Base-by-base conservation (phyloP, 1,140 invertebrate species). In the Heliconius eleuchia region DNA sequence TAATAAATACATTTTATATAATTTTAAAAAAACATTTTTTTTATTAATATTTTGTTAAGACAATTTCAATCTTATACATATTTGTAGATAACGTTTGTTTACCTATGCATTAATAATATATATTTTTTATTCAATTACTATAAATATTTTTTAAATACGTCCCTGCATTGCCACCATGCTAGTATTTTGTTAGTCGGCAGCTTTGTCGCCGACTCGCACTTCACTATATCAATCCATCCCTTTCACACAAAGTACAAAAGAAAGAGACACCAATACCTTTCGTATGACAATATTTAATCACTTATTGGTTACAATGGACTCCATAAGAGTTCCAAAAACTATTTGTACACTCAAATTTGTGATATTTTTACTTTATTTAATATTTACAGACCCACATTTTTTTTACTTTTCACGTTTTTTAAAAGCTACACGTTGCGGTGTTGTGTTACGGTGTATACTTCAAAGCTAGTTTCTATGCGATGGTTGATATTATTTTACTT, bases 131-230 rank as follows among this genome's bases (percentile, higher is more conserved):
- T 7, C 34, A 57, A 57, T 57, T 57, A 1, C 9, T 23, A 9
- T 7, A 57, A 57, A 7, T n/a, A 2, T 19, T 27, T 19, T 50
- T 19, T 0, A 4, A 90, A 11, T 89, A 75, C 91, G 76, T 80
- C 86, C 80, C 89, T 92, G 91, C 52, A 89, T 92, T 90, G 88
- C 91, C 91, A 93, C 91, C 91, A 91, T 92, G 90, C 84, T 86
- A 91, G 91, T 92, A 89, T 93, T 92, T 89, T 89, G 87, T 91
- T 89, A 89, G 91, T 91, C 91, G 91, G 91, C 90, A 86, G 89
- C 90, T 93, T 92, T 92, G 89, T 91, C 80, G 84, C 84, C 66
- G 81, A 86, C 85, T 88, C 73, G 84, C 87, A 80, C 85, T 85
- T 75, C 73, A 84, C 76, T 82, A 71, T 46, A 42, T 34, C 18